phyloP scores from a whole-genome alignment of 2,113 vertebrate genomes.

The Ranitomeya variabilis region DNA sequence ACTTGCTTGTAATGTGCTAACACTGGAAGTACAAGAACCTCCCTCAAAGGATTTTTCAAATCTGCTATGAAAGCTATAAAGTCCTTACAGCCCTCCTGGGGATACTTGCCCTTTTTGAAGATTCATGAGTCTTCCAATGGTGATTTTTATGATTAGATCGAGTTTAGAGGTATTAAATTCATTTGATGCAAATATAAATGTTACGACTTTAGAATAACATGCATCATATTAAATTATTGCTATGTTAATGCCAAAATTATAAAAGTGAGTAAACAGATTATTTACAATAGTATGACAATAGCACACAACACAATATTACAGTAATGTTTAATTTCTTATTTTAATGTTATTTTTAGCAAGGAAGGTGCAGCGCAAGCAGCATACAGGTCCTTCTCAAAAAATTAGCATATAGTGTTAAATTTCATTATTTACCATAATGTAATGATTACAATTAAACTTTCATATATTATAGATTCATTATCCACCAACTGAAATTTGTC shows the following conservation, averaged over 20 bases:
- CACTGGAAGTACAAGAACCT: constrained; percentile 24
- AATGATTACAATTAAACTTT: too few relatives aligned
- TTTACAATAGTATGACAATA: background rate
- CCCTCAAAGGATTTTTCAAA: constrained; percentile 37
- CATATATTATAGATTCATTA: too few relatives aligned
- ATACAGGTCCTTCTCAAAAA: too few relatives aligned
- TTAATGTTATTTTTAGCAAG: background rate
- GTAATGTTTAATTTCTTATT: background rate
- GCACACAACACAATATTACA: too few relatives aligned
- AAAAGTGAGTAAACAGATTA: background rate
- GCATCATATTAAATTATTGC: background rate
- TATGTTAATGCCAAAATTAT: background rate
- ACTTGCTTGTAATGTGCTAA: constrained; percentile 1
- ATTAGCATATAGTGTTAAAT: too few relatives aligned
- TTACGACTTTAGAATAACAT: background rate
- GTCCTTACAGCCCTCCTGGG: constrained; percentile 37
- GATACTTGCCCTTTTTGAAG: constrained; percentile 48
- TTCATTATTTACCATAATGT: too few relatives aligned
- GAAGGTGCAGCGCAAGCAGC: too few relatives aligned
- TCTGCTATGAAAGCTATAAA: constrained; percentile 44
- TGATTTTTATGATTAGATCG: constrained; percentile 35
- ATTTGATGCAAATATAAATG: constrained; percentile 9
- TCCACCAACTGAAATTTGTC: too few relatives aligned
- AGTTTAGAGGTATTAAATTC: constrained; percentile 32
- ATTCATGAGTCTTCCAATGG: constrained; percentile 42